These are phyloP conservation scores for Cirrhinus molitorella DNA, from an alignment of 2,797 vertebrate species.

Conservation along the genomic window DNA sequence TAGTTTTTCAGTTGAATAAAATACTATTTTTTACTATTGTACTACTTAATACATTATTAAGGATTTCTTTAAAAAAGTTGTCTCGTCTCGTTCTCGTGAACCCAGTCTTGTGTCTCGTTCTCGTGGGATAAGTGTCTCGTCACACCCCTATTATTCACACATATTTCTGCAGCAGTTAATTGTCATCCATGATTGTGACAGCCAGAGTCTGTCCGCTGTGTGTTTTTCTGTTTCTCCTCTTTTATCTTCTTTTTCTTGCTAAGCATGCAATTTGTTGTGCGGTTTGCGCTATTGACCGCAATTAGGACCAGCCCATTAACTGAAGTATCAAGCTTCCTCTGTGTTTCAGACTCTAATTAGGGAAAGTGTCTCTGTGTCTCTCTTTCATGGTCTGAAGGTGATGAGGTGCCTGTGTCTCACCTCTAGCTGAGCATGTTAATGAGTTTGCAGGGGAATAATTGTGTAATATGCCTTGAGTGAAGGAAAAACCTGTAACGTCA, in stretches of 20 bases:
- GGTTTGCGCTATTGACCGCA: conserved; percentile 3
- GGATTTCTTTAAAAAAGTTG: no score
- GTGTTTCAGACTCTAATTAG: background rate
- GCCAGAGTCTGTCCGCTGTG: background rate
- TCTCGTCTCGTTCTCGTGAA: no score
- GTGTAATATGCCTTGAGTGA: background rate
- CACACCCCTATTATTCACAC: no score
- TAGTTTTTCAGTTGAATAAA: no score
- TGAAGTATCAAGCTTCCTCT: background rate
- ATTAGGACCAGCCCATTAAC: conserved; percentile 6
- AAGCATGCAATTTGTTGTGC: background rate
- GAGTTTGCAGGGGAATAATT: background rate
- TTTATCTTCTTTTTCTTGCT: background rate
- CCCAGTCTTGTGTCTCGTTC: no score
- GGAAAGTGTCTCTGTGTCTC: background rate
- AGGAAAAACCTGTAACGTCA: background rate
- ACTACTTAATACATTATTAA: no score
- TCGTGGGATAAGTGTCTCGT: no score
- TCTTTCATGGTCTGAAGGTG: conserved; percentile 18
- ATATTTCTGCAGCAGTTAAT: background rate
- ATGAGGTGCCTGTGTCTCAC: conserved; percentile 31
- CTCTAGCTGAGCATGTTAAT: conserved; percentile 16
- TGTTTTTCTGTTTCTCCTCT: background rate
- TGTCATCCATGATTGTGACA: background rate
- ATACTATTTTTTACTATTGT: no score